A percentile compares a stretch with the other conserved stretches of the same genome.
Conservation (phyloP, 1,140 invertebrate species). For the Drosophila kikkawai region DNA sequence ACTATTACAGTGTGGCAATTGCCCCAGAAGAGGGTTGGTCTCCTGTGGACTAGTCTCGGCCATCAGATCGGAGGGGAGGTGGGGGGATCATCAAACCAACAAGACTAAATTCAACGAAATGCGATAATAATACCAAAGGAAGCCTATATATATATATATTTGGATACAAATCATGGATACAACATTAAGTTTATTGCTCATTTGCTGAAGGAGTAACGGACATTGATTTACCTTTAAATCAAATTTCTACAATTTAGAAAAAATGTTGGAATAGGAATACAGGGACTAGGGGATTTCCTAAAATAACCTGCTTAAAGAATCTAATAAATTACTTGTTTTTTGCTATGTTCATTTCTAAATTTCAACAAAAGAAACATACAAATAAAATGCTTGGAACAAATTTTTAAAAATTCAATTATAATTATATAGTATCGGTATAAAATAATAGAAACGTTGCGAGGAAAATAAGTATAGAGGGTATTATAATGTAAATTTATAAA, state of each 20-base stretch:
- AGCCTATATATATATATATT: background rate
- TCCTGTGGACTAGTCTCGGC: background rate
- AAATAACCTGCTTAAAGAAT: background rate
- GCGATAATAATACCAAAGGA: background rate
- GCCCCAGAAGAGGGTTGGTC: background rate
- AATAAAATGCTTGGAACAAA: background rate
- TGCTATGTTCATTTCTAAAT: background rate
- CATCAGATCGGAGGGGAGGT: background rate
- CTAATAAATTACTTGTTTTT: constrained; percentile 14
- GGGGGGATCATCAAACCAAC: background rate
- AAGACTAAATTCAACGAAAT: background rate
- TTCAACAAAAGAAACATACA: background rate
- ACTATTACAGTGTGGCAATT: background rate
- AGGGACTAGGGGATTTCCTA: background rate
- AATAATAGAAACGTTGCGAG: too few relatives aligned
- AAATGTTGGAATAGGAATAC: background rate
- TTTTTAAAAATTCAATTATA: too few relatives aligned
- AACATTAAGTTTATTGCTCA: background rate
- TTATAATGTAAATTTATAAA: too few relatives aligned
- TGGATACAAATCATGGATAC: background rate
- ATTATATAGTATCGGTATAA: too few relatives aligned
- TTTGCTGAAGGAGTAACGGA: background rate
- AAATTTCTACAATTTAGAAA: constrained; percentile 3
- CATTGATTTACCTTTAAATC: background rate
- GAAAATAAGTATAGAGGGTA: too few relatives aligned